Conservation (phyloP, 2,113 vertebrate genomes). For the Xiphias gladius region DNA sequence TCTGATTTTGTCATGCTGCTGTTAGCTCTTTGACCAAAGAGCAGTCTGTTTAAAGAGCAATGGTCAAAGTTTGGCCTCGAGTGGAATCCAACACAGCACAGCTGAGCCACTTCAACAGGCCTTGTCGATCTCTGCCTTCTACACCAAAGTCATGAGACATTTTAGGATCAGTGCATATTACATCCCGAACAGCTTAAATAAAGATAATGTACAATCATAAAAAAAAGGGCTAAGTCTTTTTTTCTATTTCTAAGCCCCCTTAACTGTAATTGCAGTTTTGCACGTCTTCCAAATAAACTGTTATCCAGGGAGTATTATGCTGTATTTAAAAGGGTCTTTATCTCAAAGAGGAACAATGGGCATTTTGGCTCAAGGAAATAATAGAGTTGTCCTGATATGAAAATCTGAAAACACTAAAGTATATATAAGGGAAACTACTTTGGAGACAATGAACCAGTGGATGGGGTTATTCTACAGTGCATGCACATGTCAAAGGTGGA, state of each 20-base stretch:
- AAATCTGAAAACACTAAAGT: not conserved
- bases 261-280: slow-evolving; percentile 48
- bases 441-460: slow-evolving; percentile 1
- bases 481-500: slow-evolving; percentile 1
- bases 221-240: not conserved
- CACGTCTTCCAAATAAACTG: slow-evolving; percentile 36
- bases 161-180: slow-evolving; percentile 10
- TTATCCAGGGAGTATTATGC: slow-evolving; percentile 24
- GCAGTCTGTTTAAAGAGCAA: slow-evolving; percentile 37
- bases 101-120: slow-evolving; percentile 18
- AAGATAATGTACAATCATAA: slow-evolving; percentile 3
- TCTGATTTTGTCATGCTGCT: slow-evolving; percentile 30
- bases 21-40: slow-evolving; percentile 40
- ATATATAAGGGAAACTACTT: slow-evolving; percentile 19
- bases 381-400: slow-evolving; percentile 1
- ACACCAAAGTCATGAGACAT: not conserved
- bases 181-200: slow-evolving; percentile 15
- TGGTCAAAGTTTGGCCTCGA: slow-evolving; percentile 27
- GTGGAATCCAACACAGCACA: slow-evolving; percentile 7
- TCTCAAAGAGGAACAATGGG: slow-evolving; percentile 41
- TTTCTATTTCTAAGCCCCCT: slow-evolving; percentile 31
- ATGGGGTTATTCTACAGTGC: not conserved
- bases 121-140: not conserved
- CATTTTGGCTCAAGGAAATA: slow-evolving; percentile 20
- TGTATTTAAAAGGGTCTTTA: slow-evolving; percentile 41